Conservation (phyloP, 1,140 invertebrate genomes). For the Parasteatoda tepidariorum region DNA sequence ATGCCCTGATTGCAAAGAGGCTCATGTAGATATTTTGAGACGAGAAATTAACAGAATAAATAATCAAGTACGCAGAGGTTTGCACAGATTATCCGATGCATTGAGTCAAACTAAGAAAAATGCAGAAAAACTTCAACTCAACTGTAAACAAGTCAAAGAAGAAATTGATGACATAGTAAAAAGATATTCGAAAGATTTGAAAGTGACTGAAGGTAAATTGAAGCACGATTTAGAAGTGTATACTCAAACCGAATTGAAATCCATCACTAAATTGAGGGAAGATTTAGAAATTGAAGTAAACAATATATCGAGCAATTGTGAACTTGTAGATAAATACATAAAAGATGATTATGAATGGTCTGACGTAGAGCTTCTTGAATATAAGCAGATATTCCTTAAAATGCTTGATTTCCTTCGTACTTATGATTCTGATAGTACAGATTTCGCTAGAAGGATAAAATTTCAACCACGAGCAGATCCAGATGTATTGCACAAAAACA, state of each 20-base stretch:
- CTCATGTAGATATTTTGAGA: slow-evolving; percentile 94
- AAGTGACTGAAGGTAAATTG: slow-evolving; percentile 89
- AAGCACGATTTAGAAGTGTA: slow-evolving; percentile 91
- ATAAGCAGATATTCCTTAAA: slow-evolving; percentile 93
- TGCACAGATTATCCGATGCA: slow-evolving; percentile 87
- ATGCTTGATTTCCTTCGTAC: slow-evolving; percentile 90
- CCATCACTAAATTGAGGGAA: slow-evolving; percentile 87
- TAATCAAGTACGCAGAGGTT: slow-evolving; percentile 80
- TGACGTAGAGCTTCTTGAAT: slow-evolving; percentile 79
- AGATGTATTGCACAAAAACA: slow-evolving; percentile 86
- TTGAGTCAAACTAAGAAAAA: slow-evolving; percentile 86
- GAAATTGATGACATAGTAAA: slow-evolving; percentile 93
- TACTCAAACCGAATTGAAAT: slow-evolving; percentile 82
- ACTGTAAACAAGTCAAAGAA: slow-evolving; percentile 85
- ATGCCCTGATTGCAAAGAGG: slow-evolving; percentile 89
- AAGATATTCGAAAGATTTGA: slow-evolving; percentile 83
- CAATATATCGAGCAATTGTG: slow-evolving; percentile 94
- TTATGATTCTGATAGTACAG: slow-evolving; percentile 88
- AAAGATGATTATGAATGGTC: slow-evolving; percentile 75
- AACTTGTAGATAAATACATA: slow-evolving; percentile 93
- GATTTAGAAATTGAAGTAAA: slow-evolving; percentile 91
- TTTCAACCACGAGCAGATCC: slow-evolving; percentile 89
- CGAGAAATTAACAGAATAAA: slow-evolving; percentile 90
- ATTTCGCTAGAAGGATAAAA: slow-evolving; percentile 85
- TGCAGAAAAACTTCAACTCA: slow-evolving; percentile 83